phyloP scores from a whole-genome alignment of 2,888 invertebrate species.

The Oscheius sp. region DNA sequence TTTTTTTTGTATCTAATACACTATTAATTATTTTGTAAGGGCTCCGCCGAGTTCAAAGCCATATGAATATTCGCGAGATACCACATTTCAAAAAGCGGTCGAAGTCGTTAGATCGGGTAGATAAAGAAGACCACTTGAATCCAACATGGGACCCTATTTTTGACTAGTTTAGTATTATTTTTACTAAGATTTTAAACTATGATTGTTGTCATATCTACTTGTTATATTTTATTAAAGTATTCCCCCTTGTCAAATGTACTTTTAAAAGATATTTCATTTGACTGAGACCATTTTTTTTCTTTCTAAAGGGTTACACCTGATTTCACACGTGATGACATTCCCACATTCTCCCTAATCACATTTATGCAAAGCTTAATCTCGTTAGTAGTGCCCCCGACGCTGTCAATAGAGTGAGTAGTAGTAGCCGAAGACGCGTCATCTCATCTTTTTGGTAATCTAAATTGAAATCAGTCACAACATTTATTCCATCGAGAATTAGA shows the following conservation, averaged over 20 bases:
- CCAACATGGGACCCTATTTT: not conserved
- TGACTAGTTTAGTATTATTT: not conserved
- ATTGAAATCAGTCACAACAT: not conserved
- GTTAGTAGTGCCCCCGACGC: slow-evolving; percentile 4
- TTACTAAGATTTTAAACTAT: not conserved
- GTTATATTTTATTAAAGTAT: not conserved
- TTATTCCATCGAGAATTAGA: too few relatives aligned
- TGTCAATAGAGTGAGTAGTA: not conserved
- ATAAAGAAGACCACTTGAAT: not conserved
- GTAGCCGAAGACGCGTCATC: not conserved
- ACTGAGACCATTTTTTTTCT: too few relatives aligned
- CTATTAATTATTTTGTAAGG: not conserved
- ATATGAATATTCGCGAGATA: not conserved
- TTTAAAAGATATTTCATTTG: too few relatives aligned
- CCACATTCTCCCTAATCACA: not conserved
- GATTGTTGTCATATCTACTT: too few relatives aligned
- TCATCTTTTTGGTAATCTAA: not conserved
- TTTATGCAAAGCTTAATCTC: slow-evolving; percentile 9
- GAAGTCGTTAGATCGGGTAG: slow-evolving; percentile 3
- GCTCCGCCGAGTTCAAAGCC: not conserved
- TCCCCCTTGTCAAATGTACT: too few relatives aligned
- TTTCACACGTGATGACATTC: not conserved
- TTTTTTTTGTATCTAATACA: not conserved
- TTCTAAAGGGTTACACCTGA: not conserved
- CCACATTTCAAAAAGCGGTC: not conserved